phyloP scores from a whole-genome alignment of 53 echinoderm and acorn worm species.

The Actinopyga echinites region DNA sequence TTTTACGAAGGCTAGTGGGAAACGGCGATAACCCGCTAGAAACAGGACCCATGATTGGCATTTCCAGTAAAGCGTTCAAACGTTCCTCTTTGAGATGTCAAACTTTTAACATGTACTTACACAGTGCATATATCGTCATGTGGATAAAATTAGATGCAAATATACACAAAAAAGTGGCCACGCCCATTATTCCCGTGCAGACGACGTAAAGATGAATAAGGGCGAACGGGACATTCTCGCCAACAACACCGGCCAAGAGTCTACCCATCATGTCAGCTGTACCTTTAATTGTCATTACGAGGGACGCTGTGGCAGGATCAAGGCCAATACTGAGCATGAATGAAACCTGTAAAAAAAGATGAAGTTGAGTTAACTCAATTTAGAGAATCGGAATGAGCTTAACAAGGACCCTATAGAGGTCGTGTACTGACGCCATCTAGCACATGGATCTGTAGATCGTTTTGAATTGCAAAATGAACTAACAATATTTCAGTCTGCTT shows the following conservation, averaged over 20 bases:
- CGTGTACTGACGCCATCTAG: too few relatives aligned
- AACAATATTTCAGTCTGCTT: too few relatives aligned
- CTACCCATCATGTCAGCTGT: conserved; percentile 82
- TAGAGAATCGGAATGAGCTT: too few relatives aligned
- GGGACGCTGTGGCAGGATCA: conserved; percentile 57
- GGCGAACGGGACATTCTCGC: conserved; percentile 76
- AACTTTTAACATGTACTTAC: conserved; percentile 52
- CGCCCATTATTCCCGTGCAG: conserved; percentile 71
- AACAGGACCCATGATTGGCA: too few relatives aligned
- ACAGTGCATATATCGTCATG: conserved; percentile 77
- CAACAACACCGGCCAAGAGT: conserved; percentile 71
- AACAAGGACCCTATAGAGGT: too few relatives aligned
- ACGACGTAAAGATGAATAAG: conserved; percentile 78
- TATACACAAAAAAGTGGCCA: conserved; percentile 61
- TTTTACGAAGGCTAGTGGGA: too few relatives aligned
- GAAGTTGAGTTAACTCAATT: too few relatives aligned
- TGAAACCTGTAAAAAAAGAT: background rate
- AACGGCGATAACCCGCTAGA: too few relatives aligned
- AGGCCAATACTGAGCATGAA: conserved; percentile 82
- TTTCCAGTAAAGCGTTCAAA: too few relatives aligned
- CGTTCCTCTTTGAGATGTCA: too few relatives aligned
- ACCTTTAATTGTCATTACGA: conserved; percentile 89
- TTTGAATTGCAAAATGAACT: too few relatives aligned
- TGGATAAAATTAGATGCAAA: conserved; percentile 66
- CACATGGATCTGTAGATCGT: too few relatives aligned